A percentile compares a stretch with the other conserved stretches of the same genome.
These are phyloP conservation scores for Anableps anableps DNA, from an alignment of 2,797 vertebrate species.

Conservation along the genomic window DNA sequence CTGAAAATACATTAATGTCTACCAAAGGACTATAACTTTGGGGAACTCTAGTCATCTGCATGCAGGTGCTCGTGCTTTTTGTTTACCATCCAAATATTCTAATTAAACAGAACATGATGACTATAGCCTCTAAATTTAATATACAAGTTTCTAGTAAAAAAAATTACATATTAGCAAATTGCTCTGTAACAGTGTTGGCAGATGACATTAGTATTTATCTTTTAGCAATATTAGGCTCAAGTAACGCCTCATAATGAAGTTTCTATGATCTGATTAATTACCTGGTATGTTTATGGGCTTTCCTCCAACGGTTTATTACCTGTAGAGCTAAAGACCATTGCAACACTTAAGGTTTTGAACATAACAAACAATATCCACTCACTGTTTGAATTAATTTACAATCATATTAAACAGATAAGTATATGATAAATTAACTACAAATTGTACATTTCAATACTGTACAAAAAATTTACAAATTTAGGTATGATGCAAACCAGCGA, in stretches of 20 bases:
- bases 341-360: not conserved
- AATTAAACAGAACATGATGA: not conserved
- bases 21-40: not conserved
- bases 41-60: not conserved
- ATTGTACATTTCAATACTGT: not conserved
- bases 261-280: not conserved
- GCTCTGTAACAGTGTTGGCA: not conserved
- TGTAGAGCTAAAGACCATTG: too few relatives aligned
- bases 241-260: not conserved
- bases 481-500: not conserved
- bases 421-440: too few relatives aligned
- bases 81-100: not conserved
- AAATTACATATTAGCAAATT: not conserved
- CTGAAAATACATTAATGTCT: not conserved
- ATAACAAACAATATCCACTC: too few relatives aligned
- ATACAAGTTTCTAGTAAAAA: not conserved
- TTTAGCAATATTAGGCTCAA: not conserved
- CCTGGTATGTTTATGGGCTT: not conserved
- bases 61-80: not conserved
- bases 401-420: too few relatives aligned
- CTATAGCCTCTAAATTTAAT: not conserved
- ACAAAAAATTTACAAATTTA: not conserved
- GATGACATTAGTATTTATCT: not conserved
- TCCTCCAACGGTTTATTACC: too few relatives aligned
- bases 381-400: too few relatives aligned